These are phyloP conservation scores for Neomorphus geoffroyi DNA, from an alignment of 2,797 vertebrate species.

Conservation along the genomic window DNA sequence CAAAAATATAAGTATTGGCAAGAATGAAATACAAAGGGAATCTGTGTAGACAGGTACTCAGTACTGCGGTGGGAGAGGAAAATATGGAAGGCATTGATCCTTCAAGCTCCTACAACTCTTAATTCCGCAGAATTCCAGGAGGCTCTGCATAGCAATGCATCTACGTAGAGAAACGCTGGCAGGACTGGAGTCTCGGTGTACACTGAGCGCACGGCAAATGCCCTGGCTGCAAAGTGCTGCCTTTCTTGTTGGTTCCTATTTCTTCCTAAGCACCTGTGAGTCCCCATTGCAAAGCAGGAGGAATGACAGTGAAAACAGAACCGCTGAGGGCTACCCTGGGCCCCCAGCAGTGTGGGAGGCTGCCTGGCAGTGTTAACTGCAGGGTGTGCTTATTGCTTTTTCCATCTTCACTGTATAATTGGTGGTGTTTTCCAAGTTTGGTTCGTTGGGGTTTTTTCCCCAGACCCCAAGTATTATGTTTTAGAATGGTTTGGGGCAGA, in stretches of 20 bases:
- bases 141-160: not conserved
- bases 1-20: not conserved
- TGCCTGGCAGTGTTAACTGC: not conserved
- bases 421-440: not conserved
- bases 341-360: not conserved
- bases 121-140: not conserved
- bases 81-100: not conserved
- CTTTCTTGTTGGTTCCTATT: not conserved
- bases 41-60: not conserved
- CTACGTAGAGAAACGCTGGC: fast-evolving
- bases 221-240: fast-evolving
- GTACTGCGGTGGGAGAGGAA: not conserved
- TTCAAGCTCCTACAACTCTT: not conserved
- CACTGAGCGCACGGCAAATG: fast-evolving
- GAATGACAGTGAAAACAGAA: not conserved
- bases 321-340: not conserved
- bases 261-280: not conserved
- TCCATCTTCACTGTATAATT: not conserved
- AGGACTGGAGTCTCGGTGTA: fast-evolving
- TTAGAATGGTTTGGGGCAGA: not conserved
- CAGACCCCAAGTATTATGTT: not conserved
- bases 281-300: not conserved
- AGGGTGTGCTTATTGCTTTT: not conserved
- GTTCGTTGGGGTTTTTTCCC: not conserved
- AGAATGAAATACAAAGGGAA: not conserved